Percentiles rank a stretch among this genome's conserved stretches.
Conservation (phyloP, 53 echinoderm and acorn worm species). For the Luidia sarsii region DNA sequence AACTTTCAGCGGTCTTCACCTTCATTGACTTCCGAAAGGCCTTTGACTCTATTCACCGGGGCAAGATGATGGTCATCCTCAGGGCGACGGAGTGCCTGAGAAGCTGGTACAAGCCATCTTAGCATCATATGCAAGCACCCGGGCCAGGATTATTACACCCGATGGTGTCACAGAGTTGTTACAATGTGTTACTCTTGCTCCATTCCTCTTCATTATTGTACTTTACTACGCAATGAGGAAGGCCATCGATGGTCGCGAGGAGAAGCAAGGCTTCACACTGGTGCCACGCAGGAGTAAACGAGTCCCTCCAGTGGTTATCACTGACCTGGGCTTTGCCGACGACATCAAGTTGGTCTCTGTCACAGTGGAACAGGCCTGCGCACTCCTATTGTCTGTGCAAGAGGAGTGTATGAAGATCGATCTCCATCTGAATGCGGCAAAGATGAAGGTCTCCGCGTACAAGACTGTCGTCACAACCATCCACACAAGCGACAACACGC, state of each 20-base stretch:
- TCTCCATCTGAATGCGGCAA: conserved; percentile 34
- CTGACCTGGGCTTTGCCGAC: conserved; percentile 48
- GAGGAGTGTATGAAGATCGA: conserved; percentile 13
- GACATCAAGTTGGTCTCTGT: conserved; percentile 43
- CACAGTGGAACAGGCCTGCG: conserved; percentile 12
- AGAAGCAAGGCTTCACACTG: conserved; percentile 16
- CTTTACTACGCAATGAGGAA: conserved; percentile 43
- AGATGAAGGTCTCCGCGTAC: too few relatives aligned
- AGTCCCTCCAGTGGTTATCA: background rate
- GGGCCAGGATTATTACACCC: too few relatives aligned
- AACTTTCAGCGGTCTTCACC: conserved; percentile 11
- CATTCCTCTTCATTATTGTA: conserved; percentile 31
- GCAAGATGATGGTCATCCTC: conserved; percentile 18
- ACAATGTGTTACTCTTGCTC: conserved; percentile 55
- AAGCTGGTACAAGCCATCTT: conserved; percentile 24
- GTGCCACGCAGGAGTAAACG: conserved; percentile 16
- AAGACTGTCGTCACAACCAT: too few relatives aligned
- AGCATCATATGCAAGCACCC: conserved; percentile 33
- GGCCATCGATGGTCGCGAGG: conserved; percentile 24
- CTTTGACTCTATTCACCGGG: conserved; percentile 34
- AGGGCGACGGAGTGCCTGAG: conserved; percentile 46
- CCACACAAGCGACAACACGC: too few relatives aligned
- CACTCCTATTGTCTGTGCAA: conserved; percentile 5
- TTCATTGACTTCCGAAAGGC: conserved; percentile 46
- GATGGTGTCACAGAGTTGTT: too few relatives aligned